Evolutionary conservation across 2,113 vertebrate genomes (phyloP).

Genomic region (Dermatemys mawii): DNA sequence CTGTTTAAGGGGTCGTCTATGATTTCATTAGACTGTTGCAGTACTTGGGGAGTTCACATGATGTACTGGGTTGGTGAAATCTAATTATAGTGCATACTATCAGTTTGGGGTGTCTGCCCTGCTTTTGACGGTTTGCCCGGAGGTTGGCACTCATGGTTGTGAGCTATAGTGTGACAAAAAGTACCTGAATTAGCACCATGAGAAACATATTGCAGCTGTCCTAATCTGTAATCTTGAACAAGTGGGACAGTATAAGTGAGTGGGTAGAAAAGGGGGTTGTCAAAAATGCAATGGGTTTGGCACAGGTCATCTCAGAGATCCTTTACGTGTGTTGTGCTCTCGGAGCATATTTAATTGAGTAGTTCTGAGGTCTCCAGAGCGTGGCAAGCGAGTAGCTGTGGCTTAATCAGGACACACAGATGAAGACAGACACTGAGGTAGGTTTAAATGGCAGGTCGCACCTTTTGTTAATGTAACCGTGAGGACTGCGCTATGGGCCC

Average conservation of each 20-base stretch:
- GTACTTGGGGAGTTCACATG: neutral
- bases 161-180: neutral
- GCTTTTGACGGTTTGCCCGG: neutral
- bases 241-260: neutral
- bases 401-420: neutral
- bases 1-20: neutral
- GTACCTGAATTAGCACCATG: no score
- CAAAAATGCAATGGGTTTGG: neutral
- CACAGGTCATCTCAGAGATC: neutral
- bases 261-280: neutral
- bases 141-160: neutral
- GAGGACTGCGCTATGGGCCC: neutral
- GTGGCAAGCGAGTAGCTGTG: neutral
- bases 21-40: neutral
- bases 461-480: neutral
- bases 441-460: neutral
- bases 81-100: neutral
- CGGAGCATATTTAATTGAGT: neutral
- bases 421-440: no score
- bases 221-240: neutral
- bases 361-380: rapidly evolving
- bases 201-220: neutral
- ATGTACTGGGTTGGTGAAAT: neutral
- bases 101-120: neutral
- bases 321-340: neutral